phyloP scores from a whole-genome alignment of 1,140 invertebrate species.

The Chrysomallon squamiferum region DNA sequence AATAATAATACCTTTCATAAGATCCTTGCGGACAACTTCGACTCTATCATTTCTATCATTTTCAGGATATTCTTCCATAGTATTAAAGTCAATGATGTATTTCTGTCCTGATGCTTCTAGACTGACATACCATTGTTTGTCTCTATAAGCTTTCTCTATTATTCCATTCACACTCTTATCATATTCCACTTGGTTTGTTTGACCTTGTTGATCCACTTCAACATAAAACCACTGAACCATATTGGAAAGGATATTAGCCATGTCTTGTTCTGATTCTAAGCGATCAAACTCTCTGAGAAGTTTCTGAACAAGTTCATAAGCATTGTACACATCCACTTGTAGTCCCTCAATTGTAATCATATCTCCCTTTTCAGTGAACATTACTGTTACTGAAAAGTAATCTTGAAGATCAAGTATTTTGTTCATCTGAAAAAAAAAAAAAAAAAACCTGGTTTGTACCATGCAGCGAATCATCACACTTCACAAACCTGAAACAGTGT shows the following conservation, averaged over 20 bases:
- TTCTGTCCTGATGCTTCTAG: not conserved
- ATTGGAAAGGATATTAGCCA: not conserved
- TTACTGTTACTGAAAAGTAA: too few species aligned
- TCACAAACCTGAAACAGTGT: too few species aligned
- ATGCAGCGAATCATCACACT: too few species aligned
- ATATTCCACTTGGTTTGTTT: not conserved
- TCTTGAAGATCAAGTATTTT: too few species aligned
- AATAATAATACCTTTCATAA: constrained; percentile 2
- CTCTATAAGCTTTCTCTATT: not conserved
- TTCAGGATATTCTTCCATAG: not conserved
- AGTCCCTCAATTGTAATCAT: not conserved
- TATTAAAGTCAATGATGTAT: not conserved
- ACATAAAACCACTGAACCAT: not conserved
- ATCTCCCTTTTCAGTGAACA: too few species aligned
- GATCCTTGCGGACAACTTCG: not conserved
- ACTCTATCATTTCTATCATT: not conserved
- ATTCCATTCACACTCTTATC: not conserved
- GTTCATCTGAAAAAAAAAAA: too few species aligned
- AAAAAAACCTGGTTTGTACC: too few species aligned
- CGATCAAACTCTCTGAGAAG: not conserved
- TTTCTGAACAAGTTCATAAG: not conserved
- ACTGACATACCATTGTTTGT: not conserved
- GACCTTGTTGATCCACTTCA: not conserved
- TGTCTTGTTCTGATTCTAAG: not conserved
- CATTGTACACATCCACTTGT: not conserved